Conservation (phyloP, 2,888 invertebrate species). For the Netelia inedita region DNA sequence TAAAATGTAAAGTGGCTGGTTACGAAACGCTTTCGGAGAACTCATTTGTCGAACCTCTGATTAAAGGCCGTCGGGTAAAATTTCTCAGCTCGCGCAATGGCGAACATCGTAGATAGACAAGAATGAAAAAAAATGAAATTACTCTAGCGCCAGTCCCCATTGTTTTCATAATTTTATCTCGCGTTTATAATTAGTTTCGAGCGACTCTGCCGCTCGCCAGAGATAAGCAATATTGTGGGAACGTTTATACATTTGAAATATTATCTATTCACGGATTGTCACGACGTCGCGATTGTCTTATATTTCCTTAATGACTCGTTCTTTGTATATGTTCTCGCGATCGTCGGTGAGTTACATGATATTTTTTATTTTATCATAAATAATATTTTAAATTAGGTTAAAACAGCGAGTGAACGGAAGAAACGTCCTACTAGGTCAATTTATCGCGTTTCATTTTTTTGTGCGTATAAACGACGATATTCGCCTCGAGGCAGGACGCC, state of each 20-base stretch:
- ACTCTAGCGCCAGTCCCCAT: neutral
- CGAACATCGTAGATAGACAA: neutral
- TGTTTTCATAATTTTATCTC: slow-evolving; percentile 35
- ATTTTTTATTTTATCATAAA: no score
- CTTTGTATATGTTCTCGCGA: neutral
- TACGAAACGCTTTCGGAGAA: no score
- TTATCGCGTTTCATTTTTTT: no score
- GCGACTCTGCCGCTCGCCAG: neutral
- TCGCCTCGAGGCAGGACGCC: no score
- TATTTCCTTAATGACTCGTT: neutral
- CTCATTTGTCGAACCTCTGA: no score
- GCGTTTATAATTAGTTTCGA: slow-evolving; percentile 42
- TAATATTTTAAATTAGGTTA: no score
- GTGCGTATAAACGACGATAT: no score
- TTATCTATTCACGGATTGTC: slow-evolving; percentile 6
- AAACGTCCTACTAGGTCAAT: no score
- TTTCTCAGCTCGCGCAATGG: slow-evolving; percentile 2
- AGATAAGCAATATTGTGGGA: slow-evolving; percentile 19
- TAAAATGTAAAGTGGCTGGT: no score
- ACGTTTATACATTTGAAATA: neutral
- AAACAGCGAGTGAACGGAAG: no score
- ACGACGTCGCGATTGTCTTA: neutral
- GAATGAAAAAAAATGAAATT: slow-evolving; percentile 14
- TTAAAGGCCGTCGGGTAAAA: neutral
- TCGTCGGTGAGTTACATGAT: no score